Base-by-base conservation (phyloP, 2,888 invertebrate genomes). In the Folsomia manolachei region DNA sequence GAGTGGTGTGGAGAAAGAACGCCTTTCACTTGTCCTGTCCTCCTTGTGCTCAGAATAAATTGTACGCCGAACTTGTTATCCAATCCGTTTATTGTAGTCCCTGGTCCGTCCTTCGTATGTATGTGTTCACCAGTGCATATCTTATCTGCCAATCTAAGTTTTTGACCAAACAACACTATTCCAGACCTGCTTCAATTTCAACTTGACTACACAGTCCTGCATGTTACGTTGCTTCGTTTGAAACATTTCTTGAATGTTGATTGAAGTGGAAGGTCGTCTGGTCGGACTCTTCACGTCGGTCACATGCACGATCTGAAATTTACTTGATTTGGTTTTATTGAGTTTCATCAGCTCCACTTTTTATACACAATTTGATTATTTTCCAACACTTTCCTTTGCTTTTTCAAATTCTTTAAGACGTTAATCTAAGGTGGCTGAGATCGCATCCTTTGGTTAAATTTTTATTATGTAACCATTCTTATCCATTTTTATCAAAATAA, bases 1-100 rank as follows among this genome's bases (percentile, higher is more conserved):
- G 60, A 60, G 9, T 60, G 4, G 60, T 21, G 60, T 19, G 60
- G 7, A 60, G n/a, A 21, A 60, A n/a, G n/a, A 60, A 64, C 70
- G 70, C 72, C 70, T 66, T 66, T 69, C 66, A 72, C 70, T 72
- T 72, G 72, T 62, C 65, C 62, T 39, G 65, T 60, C 70, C 65
- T 64, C 27, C 39, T 39, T 39, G 64, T 64, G n/a, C 7, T 25
- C 27, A 39, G 39, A 39, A 39, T 39, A 39, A 39, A 39, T 39
- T 39, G n/a, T n/a, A 39, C 39, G 4, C 39, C 39, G 7, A 9
- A 14, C 39, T 39, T 39, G 39, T 39, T 39, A 39, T 39, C 39
- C 4, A 39, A 39, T 39, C 39, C 39, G 14, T 39, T 14, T 4
- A 14, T 39, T 39, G 4, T 9, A 9, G 39, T 14, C 4, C 39